Evolutionary conservation across 2,113 vertebrate species (phyloP).

Genomic region (Dissostichus mawsoni): DNA sequence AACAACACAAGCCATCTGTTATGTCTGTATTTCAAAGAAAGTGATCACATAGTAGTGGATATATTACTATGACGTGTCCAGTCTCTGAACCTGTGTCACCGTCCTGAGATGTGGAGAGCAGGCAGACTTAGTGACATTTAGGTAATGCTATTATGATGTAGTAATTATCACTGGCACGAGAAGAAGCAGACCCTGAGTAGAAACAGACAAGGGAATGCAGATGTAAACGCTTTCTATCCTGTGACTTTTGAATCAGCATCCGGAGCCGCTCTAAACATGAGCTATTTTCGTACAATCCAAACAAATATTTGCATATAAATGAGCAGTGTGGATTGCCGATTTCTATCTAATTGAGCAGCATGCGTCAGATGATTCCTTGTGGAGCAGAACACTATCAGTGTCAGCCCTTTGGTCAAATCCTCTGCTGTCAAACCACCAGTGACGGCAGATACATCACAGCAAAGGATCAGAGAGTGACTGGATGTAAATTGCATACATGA

Average conservation of each 20-base stretch:
- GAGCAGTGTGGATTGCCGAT: background rate
- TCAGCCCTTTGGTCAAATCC: constrained; percentile 17
- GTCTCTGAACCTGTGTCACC: background rate
- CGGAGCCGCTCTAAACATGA: constrained; percentile 1
- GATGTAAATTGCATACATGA: constrained; percentile 26
- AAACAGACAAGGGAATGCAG: constrained; percentile 11
- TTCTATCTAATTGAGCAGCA: constrained; percentile 31
- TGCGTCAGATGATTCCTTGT: constrained; percentile 29
- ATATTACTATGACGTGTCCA: background rate
- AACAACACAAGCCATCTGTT: constrained; percentile 11
- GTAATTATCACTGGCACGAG: constrained; percentile 19
- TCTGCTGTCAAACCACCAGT: constrained; percentile 24
- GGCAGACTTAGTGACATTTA: constrained; percentile 50
- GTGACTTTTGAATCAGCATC: constrained; percentile 24
- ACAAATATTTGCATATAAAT: constrained; percentile 49
- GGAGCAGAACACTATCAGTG: constrained; percentile 55
- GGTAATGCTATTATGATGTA: constrained; percentile 22
- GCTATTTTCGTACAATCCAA: constrained; percentile 7
- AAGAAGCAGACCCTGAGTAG: constrained; percentile 22
- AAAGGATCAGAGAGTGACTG: constrained; percentile 13
- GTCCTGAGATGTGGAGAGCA: background rate
- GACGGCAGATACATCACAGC: constrained; percentile 15
- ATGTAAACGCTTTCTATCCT: background rate
- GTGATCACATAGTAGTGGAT: background rate
- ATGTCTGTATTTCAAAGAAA: background rate